These are phyloP conservation scores for Falco rusticolus DNA, from an alignment of 2,797 vertebrate species.

Conservation along the genomic window DNA sequence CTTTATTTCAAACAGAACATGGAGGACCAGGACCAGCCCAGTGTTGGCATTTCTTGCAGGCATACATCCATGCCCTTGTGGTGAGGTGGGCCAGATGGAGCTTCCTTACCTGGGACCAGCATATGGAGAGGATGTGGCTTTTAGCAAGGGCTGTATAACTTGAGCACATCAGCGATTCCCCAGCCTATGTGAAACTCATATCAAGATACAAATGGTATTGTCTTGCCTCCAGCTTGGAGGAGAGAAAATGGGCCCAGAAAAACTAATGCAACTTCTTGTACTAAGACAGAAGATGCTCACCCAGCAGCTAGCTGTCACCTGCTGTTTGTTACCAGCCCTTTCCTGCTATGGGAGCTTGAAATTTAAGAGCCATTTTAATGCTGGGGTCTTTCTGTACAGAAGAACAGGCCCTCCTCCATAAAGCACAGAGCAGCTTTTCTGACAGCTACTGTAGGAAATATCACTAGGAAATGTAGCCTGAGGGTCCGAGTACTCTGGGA, in stretches of 20 bases:
- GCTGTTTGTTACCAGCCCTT: background rate
- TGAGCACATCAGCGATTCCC: background rate
- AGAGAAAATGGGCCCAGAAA: background rate
- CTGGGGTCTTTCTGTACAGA: background rate
- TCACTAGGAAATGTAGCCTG: background rate
- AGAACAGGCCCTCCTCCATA: background rate
- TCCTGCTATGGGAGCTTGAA: background rate
- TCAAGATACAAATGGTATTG: background rate
- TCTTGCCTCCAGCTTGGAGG: background rate
- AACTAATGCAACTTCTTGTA: background rate
- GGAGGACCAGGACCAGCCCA: background rate
- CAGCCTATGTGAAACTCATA: background rate
- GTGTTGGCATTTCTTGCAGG: background rate
- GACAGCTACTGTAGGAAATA: background rate
- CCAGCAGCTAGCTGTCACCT: background rate
- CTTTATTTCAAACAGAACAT: background rate
- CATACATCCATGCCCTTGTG: background rate
- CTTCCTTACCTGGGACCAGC: background rate
- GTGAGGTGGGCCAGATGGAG: background rate
- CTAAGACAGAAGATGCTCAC: background rate
- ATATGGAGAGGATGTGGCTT: rapidly evolving
- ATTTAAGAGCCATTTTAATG: background rate
- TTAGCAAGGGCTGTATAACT: background rate
- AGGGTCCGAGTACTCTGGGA: background rate
- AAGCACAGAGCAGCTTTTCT: background rate